These are phyloP conservation scores for Ceuthmochares aereus DNA, from an alignment of 2,113 vertebrate species.

Conservation along the genomic window DNA sequence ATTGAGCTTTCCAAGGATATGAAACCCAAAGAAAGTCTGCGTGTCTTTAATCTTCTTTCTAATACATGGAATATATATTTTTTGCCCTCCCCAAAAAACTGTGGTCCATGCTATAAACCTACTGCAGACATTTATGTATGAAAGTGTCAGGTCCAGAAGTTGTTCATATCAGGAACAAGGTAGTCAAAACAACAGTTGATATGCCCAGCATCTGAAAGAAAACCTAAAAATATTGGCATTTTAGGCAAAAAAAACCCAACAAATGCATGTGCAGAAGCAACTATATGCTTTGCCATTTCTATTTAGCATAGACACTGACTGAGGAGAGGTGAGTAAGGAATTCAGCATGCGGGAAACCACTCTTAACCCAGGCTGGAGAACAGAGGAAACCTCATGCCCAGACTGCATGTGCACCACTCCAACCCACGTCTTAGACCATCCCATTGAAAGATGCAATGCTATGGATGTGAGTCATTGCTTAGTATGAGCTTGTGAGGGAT, in stretches of 20 bases:
- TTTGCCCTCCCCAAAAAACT: background rate
- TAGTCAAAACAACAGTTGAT: no score
- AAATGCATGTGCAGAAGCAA: no score
- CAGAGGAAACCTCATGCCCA: background rate
- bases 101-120: slow-evolving; percentile 42
- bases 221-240: no score
- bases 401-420: accelerated
- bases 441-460: background rate
- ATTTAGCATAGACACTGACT: no score
- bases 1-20: slow-evolving; percentile 44
- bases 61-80: background rate
- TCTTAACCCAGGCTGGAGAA: background rate
- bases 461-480: background rate
- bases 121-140: slow-evolving; percentile 13
- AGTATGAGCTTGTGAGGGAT: background rate
- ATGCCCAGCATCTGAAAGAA: no score
- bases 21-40: slow-evolving; percentile 70
- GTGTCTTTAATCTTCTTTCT: slow-evolving; percentile 66
- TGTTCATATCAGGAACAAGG: no score
- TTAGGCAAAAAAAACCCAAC: no score
- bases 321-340: no score
- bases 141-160: no score
- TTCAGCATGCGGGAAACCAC: background rate
- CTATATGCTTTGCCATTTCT: no score
- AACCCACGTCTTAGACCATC: background rate